phyloP scores from a whole-genome alignment of 2,888 invertebrate species.

The Eucriotettix oculatus region DNA sequence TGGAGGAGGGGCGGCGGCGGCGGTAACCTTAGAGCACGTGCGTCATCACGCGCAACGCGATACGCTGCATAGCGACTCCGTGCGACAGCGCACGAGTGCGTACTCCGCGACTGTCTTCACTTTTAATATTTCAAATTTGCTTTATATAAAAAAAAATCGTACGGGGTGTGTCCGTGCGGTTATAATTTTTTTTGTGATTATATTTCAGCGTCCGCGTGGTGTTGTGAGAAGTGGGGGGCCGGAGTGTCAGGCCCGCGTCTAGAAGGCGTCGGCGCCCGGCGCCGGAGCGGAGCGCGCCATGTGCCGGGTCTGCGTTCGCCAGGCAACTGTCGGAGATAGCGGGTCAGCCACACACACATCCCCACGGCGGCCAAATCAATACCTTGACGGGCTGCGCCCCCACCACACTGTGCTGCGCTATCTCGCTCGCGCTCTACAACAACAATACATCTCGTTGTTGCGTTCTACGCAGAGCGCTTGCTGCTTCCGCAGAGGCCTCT shows the following conservation, averaged over 20 bases:
- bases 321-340: neutral
- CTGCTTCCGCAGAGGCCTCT: too few relatives aligned
- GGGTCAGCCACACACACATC: constrained; percentile 4
- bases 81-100: too few relatives aligned
- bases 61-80: too few relatives aligned
- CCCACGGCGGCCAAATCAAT: constrained; percentile 10
- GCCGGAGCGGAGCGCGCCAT: neutral
- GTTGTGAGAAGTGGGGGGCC: too few relatives aligned
- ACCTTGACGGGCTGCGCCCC: constrained; percentile 6
- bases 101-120: too few relatives aligned
- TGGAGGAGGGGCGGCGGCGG: neutral
- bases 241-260: neutral
- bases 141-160: too few relatives aligned
- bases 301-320: neutral
- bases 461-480: too few relatives aligned
- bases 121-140: too few relatives aligned
- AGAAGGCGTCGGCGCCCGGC: neutral
- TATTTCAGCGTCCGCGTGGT: too few relatives aligned
- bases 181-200: too few relatives aligned
- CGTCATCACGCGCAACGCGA: neutral
- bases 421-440: neutral
- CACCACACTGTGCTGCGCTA: neutral
- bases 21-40: neutral
- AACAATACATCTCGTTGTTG: too few relatives aligned
- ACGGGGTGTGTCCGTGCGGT: too few relatives aligned